A percentile compares a stretch with the other conserved stretches of the same genome.
Evolutionary conservation across 2,888 invertebrate genomes (phyloP).

Genomic region (Microctonus hyperodae): DNA sequence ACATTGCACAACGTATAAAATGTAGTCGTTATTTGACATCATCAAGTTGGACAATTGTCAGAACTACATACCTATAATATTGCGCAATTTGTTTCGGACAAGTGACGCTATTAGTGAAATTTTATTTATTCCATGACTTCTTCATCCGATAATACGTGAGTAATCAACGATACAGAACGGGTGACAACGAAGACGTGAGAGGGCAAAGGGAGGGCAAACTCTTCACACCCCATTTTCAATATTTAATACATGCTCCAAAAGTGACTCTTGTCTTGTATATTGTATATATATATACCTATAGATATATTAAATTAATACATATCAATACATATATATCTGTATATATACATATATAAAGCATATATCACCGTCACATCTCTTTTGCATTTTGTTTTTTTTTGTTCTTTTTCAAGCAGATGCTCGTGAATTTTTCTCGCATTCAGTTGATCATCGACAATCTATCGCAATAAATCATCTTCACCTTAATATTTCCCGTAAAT

Average conservation of each 20-base stretch:
- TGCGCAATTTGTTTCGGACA: constrained; percentile 40
- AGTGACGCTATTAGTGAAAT: constrained; percentile 47
- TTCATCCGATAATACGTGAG: constrained; percentile 53
- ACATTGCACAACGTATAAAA: constrained; percentile 35
- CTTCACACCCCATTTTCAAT: constrained; percentile 13
- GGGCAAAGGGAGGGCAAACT: not conserved
- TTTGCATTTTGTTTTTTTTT: constrained; percentile 21
- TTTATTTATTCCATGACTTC: constrained; percentile 56
- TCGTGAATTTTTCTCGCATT: constrained; percentile 19
- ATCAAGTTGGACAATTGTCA: constrained; percentile 15
- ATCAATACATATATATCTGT: not conserved
- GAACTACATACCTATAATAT: constrained; percentile 29
- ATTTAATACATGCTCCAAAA: not conserved
- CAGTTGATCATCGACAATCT: constrained; percentile 18
- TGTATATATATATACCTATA: not conserved
- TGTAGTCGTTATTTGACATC: constrained; percentile 37
- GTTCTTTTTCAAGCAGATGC: not conserved
- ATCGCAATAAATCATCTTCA: constrained; percentile 12
- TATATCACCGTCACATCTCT: constrained; percentile 8
- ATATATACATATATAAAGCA: not conserved
- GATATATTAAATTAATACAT: not conserved
- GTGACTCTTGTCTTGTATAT: not conserved
- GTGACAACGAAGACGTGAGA: too few species aligned
- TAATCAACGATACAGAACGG: constrained; percentile 34
- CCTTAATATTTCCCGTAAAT: constrained; percentile 16